Conservation (phyloP, 2,888 invertebrate genomes). For the Blastobasis lacticolella region DNA sequence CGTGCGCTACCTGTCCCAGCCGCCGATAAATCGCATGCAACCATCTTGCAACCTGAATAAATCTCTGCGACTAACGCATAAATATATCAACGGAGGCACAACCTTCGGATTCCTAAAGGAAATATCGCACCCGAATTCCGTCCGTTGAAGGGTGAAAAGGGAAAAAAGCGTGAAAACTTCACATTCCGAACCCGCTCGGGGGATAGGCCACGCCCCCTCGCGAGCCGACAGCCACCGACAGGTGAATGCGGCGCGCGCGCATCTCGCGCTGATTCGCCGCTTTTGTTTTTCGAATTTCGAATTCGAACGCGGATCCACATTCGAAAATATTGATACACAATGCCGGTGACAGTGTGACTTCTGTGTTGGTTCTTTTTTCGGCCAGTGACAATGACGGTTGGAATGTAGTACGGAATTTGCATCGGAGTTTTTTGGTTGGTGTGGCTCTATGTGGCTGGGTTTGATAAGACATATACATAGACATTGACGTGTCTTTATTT, state of each 20-base stretch:
- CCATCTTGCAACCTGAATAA: constrained; percentile 37
- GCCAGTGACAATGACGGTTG: constrained; percentile 11
- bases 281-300: constrained; percentile 48
- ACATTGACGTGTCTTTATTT: no score
- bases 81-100: constrained; percentile 59
- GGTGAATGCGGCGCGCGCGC: constrained; percentile 63
- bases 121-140: constrained; percentile 74
- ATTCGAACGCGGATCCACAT: constrained; percentile 28
- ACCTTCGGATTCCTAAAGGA: constrained; percentile 67
- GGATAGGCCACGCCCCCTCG: constrained; percentile 67
- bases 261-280: constrained; percentile 54
- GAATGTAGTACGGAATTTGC: constrained; percentile 11
- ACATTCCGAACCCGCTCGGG: constrained; percentile 39
- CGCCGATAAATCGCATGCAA: no score
- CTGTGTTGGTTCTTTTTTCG: constrained; percentile 22
- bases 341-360: constrained; percentile 48
- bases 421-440: no score
- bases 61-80: constrained; percentile 39
- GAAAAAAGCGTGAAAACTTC: constrained; percentile 58
- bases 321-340: constrained; percentile 64
- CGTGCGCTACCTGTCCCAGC: constrained; percentile 36
- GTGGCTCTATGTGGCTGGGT: no score
- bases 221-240: constrained; percentile 53
- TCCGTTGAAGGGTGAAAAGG: constrained; percentile 52
- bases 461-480: no score